Base-by-base conservation (phyloP, 2,888 invertebrate genomes). In the Spodoptera littoralis region DNA sequence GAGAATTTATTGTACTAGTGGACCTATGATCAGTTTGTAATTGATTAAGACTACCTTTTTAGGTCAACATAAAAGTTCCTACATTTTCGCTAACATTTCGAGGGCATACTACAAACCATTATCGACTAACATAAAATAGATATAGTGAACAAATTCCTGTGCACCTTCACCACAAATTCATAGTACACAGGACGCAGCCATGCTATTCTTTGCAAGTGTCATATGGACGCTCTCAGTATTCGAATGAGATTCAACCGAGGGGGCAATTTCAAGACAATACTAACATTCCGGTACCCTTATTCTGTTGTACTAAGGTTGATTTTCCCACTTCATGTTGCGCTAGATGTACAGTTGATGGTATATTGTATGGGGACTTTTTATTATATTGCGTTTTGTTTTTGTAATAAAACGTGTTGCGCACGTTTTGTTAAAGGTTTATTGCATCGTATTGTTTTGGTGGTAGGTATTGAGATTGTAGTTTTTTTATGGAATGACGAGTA, bases 201-300 rank as follows among this genome's bases (percentile, higher is more conserved):
- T 43, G 63, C 56, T 55, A 65, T 70, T 64, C 46, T 64, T 61
- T 57, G 55, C 55, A 18, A 48, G 48, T 47, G 58, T 70, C 63
- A 65, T 65, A 54, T 53, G 54, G 47, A 42, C 47, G 44, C 51
- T 59, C 57, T 62, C 61, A 57, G 58, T 64, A 68, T 73, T 73
- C 65, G 58, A 75, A 68, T 65, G 70, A 75, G 73, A 75, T 77
- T 62, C 45, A 73, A 70, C 75, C 63, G 54, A 41, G 60, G 73
- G 73, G 73, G 60, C 45, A 57, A 55, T 77, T 75, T 73, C 53
- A 46, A 42, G 18, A 45, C 57, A 47, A 53, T 43, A 60, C 62
- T 59, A 54, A 58, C 49, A 36, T 6, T 36, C 9, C 9, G 5
- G 54, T n/a, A 48, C 43, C 48, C n/a, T 60, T 61, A 64, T 76